Conservation (phyloP, 2,113 vertebrate genomes). For the Mystacornis crossleyi region DNA sequence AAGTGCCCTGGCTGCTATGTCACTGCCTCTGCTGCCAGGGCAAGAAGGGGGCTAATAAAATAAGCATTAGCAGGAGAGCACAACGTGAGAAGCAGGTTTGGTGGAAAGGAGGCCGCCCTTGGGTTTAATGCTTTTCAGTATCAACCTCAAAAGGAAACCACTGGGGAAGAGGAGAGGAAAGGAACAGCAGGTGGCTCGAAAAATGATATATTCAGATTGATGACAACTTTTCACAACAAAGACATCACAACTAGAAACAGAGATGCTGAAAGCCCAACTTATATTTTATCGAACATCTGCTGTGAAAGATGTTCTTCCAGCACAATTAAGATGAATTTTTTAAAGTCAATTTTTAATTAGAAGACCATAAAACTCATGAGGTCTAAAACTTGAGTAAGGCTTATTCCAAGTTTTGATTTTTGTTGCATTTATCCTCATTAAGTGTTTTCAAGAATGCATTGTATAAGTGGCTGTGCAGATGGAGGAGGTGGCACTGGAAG, state of each 20-base stretch:
- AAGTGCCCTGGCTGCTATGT: not conserved
- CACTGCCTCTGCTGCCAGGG: constrained; percentile 42
- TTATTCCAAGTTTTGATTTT: not conserved
- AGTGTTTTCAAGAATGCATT: not conserved
- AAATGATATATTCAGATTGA: fast-evolving
- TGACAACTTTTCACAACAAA: not conserved
- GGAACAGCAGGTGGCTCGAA: not conserved
- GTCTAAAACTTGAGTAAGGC: not conserved
- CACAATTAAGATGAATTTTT: not conserved
- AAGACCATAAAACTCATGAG: not conserved
- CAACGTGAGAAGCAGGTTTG: not conserved
- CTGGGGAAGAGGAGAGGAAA: not conserved
- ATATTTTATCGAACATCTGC: not conserved
- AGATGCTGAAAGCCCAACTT: not conserved
- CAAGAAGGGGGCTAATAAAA: constrained; percentile 22
- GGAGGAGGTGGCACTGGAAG: not conserved
- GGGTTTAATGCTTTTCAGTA: not conserved
- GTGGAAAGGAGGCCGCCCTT: not conserved
- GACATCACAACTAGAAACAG: not conserved
- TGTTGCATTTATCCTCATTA: not conserved
- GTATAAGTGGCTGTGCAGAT: not conserved
- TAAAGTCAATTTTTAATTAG: not conserved
- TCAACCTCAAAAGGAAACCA: not conserved
- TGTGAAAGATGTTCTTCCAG: not conserved
- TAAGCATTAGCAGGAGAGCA: not conserved